A percentile compares a stretch with the other conserved stretches of the same genome.
Conservation (phyloP, 1,140 invertebrate species). For the Drosophila pseudoananassae region DNA sequence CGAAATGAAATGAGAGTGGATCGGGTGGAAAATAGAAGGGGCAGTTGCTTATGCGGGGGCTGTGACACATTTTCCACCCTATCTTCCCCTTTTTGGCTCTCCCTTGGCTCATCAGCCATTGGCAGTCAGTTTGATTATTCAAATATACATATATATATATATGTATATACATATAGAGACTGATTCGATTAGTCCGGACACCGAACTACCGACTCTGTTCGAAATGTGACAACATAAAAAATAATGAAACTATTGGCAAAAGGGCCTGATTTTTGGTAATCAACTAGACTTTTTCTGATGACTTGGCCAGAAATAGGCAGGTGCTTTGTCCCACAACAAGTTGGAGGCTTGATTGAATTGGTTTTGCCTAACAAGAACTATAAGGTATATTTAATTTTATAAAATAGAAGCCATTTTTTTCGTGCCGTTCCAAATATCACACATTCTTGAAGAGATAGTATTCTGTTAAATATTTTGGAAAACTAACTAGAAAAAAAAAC, state of each 20-base stretch:
- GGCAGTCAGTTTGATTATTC: constrained; percentile 57
- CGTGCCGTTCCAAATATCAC: constrained; percentile 12
- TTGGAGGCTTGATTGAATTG: not conserved
- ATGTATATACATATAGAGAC: constrained; percentile 9
- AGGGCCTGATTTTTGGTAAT: constrained; percentile 21
- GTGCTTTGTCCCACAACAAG: constrained; percentile 8
- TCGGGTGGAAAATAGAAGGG: not conserved
- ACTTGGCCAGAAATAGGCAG: constrained; percentile 15
- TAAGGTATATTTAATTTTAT: no score
- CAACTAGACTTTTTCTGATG: constrained; percentile 7
- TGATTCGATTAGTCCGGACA: constrained; percentile 43
- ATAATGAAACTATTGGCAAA: constrained; percentile 53
- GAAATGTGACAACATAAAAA: constrained; percentile 66
- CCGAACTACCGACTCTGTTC: constrained; percentile 15
- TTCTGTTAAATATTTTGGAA: constrained; percentile 51
- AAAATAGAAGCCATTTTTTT: not conserved
- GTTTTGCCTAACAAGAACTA: not conserved
- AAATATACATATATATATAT: constrained; percentile 39
- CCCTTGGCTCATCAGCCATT: not conserved
- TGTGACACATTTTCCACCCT: constrained; percentile 1
- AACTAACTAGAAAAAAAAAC: not conserved
- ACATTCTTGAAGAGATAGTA: constrained; percentile 18
- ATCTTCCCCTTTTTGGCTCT: not conserved
- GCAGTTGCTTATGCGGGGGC: not conserved
- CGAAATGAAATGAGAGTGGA: constrained; percentile 19